phyloP scores from a whole-genome alignment of 2,797 vertebrate genomes.

The Microctenopoma steveboyesi region DNA sequence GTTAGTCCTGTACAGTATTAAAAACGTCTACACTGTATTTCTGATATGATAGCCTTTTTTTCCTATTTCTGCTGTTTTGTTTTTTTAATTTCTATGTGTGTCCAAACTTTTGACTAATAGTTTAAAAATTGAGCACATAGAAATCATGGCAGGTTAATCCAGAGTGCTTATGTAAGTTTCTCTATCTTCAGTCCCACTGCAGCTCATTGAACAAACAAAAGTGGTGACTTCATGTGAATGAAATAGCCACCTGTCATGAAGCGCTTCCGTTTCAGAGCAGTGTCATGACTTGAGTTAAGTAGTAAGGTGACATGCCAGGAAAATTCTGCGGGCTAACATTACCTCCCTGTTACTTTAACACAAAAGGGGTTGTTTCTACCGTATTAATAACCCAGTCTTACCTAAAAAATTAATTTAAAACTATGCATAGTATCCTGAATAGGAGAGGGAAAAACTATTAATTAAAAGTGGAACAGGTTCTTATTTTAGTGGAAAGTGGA shows the following conservation, averaged over 20 bases:
- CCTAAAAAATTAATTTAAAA: constrained; percentile 85
- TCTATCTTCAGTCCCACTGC: constrained; percentile 34
- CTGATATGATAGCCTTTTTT: no score
- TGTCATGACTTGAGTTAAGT: constrained; percentile 62
- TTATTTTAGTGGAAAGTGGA: constrained; percentile 86
- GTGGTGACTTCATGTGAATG: constrained; percentile 46
- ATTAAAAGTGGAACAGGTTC: constrained; percentile 89
- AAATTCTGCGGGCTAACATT: constrained; percentile 74
- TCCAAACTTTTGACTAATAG: no score
- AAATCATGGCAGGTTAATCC: constrained; percentile 57
- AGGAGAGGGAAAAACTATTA: constrained; percentile 84
- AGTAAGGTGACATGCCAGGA: constrained; percentile 65
- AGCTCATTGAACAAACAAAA: constrained; percentile 43
- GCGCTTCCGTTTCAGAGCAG: constrained; percentile 28
- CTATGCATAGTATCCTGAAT: constrained; percentile 78
- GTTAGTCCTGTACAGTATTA: no score
- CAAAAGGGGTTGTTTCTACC: constrained; percentile 77
- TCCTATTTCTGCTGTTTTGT: no score
- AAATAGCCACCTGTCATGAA: constrained; percentile 61
- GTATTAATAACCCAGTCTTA: constrained; percentile 78
- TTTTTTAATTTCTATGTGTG: no score
- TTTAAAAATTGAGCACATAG: background rate
- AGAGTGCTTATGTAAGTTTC: constrained; percentile 33
- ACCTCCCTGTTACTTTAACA: constrained; percentile 75
- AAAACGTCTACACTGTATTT: no score